Percentiles rank a stretch among this genome's conserved stretches.
Conservation (phyloP, 2,113 vertebrate genomes). For the Scopus umbretta region DNA sequence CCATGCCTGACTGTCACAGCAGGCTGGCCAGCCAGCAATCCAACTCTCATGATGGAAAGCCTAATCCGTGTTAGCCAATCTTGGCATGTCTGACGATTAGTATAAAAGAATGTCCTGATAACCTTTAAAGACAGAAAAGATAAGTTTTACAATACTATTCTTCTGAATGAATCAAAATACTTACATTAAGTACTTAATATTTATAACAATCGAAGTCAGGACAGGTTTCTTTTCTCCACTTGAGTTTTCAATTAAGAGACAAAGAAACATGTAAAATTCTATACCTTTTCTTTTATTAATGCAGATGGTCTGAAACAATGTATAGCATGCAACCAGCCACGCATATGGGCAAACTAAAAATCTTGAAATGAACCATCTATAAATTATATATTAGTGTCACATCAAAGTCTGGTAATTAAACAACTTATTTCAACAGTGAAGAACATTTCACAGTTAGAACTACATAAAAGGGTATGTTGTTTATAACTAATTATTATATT, state of each 20-base stretch:
- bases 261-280: neutral
- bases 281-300: neutral
- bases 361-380: neutral
- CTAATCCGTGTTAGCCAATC: slow-evolving; percentile 97
- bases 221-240: neutral
- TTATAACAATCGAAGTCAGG: neutral
- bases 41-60: slow-evolving; percentile 95
- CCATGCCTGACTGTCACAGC: slow-evolving; percentile 95
- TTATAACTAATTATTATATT: neutral
- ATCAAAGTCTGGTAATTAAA: neutral
- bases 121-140: slow-evolving; percentile 73
- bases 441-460: neutral
- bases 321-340: neutral
- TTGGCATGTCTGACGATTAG: slow-evolving; percentile 96
- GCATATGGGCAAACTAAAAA: neutral
- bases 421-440: neutral
- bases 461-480: neutral
- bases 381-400: neutral
- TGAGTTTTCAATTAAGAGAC: neutral
- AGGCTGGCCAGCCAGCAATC: slow-evolving; percentile 93
- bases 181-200: neutral
- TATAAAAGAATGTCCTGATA: slow-evolving; percentile 96
- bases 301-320: neutral
- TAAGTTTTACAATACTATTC: neutral
- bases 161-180: neutral